These are phyloP conservation scores for Helicorthomorpha holstii DNA, from an alignment of 1,140 invertebrate genomes.

Conservation along the genomic window DNA sequence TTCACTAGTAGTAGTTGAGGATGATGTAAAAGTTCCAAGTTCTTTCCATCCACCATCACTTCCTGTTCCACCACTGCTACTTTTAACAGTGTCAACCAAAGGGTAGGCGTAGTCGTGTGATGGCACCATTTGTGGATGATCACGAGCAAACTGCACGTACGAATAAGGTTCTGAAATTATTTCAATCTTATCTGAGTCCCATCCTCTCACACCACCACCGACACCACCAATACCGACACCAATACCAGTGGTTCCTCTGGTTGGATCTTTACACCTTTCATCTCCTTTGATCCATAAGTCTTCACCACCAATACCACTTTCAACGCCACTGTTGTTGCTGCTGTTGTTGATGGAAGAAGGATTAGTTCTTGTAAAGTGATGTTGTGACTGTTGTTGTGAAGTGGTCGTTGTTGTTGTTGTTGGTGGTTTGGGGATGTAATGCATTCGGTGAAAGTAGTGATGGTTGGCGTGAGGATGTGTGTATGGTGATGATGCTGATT, in stretches of 20 bases:
- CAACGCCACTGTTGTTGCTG: constrained; percentile 8
- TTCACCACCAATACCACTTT: constrained; percentile 15
- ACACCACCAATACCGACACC: no score
- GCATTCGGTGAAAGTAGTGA: constrained; percentile 32
- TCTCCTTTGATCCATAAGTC: constrained; percentile 20
- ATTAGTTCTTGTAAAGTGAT: background rate
- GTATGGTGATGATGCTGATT: constrained; percentile 22
- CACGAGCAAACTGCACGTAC: constrained; percentile 61
- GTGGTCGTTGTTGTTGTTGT: no score
- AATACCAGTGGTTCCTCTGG: constrained; percentile 12
- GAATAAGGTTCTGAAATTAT: constrained; percentile 43
- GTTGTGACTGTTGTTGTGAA: no score
- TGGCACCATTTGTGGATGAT: constrained; percentile 33
- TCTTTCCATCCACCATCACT: constrained; percentile 10
- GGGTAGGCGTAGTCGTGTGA: constrained; percentile 76
- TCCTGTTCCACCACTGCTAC: no score
- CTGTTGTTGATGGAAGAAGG: background rate
- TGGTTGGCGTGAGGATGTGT: constrained; percentile 18
- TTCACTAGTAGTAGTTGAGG: no score
- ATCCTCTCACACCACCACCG: constrained; percentile 10
- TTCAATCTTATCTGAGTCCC: constrained; percentile 16
- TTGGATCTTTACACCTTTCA: no score
- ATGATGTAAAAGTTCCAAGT: constrained; percentile 8
- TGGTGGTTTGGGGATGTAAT: constrained; percentile 23
- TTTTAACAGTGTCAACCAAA: constrained; percentile 36